Evolutionary conservation across 2,888 invertebrate genomes (phyloP), one percentile per base, ranked within the genome.

Genomic region (Acleris holmiana): DNA sequence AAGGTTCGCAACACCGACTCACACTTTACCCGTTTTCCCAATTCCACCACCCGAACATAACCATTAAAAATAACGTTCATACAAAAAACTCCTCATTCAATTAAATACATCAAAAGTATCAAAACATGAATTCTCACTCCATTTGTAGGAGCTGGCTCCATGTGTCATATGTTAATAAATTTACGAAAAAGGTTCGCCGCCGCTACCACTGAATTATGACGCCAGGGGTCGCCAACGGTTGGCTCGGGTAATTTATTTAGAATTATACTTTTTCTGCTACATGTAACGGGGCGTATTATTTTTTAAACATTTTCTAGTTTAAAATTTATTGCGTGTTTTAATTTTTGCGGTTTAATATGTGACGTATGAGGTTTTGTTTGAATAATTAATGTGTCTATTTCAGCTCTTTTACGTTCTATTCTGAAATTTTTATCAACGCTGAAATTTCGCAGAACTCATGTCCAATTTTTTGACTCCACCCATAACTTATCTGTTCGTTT

Each of bases 181-280:
- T 79, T 73, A 76, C 75, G 35, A 78, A 77, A 80, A 81, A 80
- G 78, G 64, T 78, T 78, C 69, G 69, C 70, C 76, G 71, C 74
- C 76, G 64, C 76, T 76, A 75, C 68, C 68, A 76, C 59, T 74
- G 78, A 82, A 74, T 78, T 82, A 80, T 77, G 76, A 72, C 70
- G 75, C 63, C 76, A 77, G 78, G 70, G 78, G 78, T 80, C 78
- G 68, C 74, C 74, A 74, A 74, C 76, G 73, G 76, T 75, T 76
- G 74, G 75, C 69, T 62, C 71, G 71, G 70, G 71, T 77, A 76
- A 78, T 76, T 76, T 75, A 75, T 75, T 73, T 76, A 70, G 69
- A 74, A 75, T 73, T 76, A 73, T 75, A 69, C 70, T 70, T 71
- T 71, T 72, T 69, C 67, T 66, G 68, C 67, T 66, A 74, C 72